Conservation (phyloP, 1,140 invertebrate species). For the Ostrea denselamellosa region DNA sequence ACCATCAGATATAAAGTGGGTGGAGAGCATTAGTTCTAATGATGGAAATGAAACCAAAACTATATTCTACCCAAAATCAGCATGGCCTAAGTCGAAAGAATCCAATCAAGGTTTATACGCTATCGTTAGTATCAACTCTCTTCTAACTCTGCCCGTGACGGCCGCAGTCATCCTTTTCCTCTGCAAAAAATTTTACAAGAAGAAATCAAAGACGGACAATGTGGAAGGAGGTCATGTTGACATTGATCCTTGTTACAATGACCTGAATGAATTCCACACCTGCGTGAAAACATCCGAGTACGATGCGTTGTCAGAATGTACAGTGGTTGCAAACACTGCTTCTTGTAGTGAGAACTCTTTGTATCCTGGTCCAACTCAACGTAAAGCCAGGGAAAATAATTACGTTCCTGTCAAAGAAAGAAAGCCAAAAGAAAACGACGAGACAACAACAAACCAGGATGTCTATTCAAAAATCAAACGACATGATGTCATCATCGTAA, state of each 20-base stretch:
- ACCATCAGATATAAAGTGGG: too few species aligned
- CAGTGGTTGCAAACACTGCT: neutral
- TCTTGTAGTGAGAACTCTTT: neutral
- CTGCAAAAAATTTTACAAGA: neutral
- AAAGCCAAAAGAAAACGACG: slow-evolving; percentile 10
- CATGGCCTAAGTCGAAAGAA: neutral
- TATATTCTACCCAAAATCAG: neutral
- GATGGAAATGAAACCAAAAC: neutral
- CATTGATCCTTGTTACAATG: neutral
- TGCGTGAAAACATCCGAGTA: neutral
- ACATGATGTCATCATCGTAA: neutral
- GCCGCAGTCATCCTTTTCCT: neutral
- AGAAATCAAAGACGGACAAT: neutral
- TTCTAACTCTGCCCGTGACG: neutral
- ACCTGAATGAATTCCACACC: slow-evolving; percentile 4
- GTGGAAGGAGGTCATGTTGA: neutral
- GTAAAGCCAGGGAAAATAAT: neutral
- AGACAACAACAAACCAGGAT: neutral
- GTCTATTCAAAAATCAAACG: neutral
- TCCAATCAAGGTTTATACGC: neutral
- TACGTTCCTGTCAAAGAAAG: neutral
- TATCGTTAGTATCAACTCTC: neutral
- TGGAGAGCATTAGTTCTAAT: neutral
- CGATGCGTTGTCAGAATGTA: neutral
- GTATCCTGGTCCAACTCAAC: neutral